Evolutionary conservation across 2,797 vertebrate species (phyloP).

Genomic region (Dipus sagitta): DNA sequence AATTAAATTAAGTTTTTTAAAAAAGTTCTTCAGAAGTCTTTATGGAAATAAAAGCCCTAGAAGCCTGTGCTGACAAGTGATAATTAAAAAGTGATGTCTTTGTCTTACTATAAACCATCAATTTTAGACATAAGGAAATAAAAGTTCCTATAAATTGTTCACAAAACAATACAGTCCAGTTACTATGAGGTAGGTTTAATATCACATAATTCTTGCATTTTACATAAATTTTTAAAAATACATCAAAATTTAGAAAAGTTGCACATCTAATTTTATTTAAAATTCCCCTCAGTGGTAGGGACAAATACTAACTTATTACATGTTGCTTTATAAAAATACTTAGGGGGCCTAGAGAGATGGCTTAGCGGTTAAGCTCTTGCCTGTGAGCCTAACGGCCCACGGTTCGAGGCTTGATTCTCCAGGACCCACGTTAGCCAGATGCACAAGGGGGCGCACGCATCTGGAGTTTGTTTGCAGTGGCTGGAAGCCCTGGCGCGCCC

Average conservation of each 20-base stretch:
- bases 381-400: too few relatives aligned
- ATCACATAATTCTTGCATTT: neutral
- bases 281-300: neutral
- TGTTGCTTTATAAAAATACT: neutral
- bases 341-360: too few relatives aligned
- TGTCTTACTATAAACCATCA: neutral
- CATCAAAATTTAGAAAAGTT: constrained; percentile 8
- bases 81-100: neutral
- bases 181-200: neutral
- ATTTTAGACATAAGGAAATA: neutral
- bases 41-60: neutral
- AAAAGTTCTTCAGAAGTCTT: neutral
- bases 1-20: too few relatives aligned
- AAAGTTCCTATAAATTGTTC: neutral
- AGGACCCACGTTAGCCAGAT: too few relatives aligned
- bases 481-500: too few relatives aligned
- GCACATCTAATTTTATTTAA: constrained; percentile 7
- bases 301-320: neutral
- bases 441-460: too few relatives aligned
- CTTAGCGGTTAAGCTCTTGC: too few relatives aligned
- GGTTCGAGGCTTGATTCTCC: too few relatives aligned
- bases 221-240: neutral
- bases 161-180: neutral
- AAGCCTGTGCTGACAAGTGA: neutral
- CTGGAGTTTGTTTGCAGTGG: too few relatives aligned